A percentile compares a stretch with the other conserved stretches of the same genome.
phyloP scores from a whole-genome alignment of 2,888 invertebrate species.

The Tholera decimalis region DNA sequence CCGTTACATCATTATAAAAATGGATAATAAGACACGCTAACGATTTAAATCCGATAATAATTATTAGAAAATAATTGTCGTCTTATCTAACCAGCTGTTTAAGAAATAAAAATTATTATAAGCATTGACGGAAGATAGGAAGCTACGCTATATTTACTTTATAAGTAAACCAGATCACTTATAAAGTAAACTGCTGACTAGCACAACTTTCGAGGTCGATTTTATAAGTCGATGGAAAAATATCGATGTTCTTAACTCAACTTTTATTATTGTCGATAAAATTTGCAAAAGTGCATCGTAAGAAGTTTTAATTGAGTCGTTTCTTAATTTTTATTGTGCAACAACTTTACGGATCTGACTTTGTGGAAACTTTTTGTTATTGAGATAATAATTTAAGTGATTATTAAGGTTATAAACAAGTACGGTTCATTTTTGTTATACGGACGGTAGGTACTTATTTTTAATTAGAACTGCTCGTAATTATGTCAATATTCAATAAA shows the following conservation, averaged over 20 bases:
- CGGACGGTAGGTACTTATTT: neutral
- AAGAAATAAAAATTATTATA: slow-evolving; percentile 15
- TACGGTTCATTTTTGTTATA: slow-evolving; percentile 19
- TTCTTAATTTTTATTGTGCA: slow-evolving; percentile 51
- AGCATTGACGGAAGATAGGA: slow-evolving; percentile 17
- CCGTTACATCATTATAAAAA: slow-evolving; percentile 7
- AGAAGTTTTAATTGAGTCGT: slow-evolving; percentile 59
- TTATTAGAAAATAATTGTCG: neutral
- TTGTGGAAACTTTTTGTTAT: slow-evolving; percentile 54
- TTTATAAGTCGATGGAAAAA: slow-evolving; percentile 26
- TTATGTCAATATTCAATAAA: neutral
- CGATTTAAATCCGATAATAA: slow-evolving; percentile 9
- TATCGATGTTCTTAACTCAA: slow-evolving; percentile 31
- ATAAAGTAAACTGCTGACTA: neutral
- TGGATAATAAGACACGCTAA: neutral
- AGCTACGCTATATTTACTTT: neutral
- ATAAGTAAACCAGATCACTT: slow-evolving; percentile 46
- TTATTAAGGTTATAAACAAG: slow-evolving; percentile 34
- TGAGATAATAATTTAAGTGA: slow-evolving; percentile 32
- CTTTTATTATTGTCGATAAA: slow-evolving; percentile 45
- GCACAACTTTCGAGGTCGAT: slow-evolving; percentile 41
- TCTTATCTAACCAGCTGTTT: slow-evolving; percentile 26
- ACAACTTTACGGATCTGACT: slow-evolving; percentile 40
- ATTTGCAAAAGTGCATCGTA: slow-evolving; percentile 51
- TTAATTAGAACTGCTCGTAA: slow-evolving; percentile 19